phyloP scores from a whole-genome alignment of 30 jellyfish, hydroid and myxozoan species.

The Hydractinia symbiolongicarpus region DNA sequence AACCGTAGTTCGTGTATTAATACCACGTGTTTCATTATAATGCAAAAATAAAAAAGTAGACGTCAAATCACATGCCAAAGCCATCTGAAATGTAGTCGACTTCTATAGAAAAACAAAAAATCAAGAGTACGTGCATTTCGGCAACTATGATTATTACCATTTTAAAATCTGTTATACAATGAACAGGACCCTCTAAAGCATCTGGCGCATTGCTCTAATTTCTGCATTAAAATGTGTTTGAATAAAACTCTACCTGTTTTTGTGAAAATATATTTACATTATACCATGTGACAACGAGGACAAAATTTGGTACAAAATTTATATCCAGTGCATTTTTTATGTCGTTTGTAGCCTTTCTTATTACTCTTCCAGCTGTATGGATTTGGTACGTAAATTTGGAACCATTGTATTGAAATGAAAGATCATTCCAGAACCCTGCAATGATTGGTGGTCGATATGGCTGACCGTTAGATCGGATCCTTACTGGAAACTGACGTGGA shows the following conservation, averaged over 20 bases:
- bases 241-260: no score
- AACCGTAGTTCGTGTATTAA: neutral
- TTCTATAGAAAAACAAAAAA: neutral
- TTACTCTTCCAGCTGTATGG: neutral
- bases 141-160: no score
- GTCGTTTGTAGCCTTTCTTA: neutral
- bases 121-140: no score
- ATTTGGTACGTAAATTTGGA: neutral
- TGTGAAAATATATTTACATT: neutral
- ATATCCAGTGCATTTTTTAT: neutral
- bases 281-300: neutral
- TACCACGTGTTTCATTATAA: constrained; percentile 7
- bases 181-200: no score
- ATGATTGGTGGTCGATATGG: neutral
- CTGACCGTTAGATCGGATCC: neutral
- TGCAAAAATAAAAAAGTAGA: constrained; percentile 14
- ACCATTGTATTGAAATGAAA: neutral
- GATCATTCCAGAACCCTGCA: constrained; percentile 1
- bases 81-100: neutral
- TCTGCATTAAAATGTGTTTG: no score
- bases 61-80: constrained; percentile 10
- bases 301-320: neutral
- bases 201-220: no score
- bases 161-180: no score
- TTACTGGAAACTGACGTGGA: constrained; percentile 1